Evolutionary conservation across 2,113 vertebrate species (phyloP), one percentile per base, ranked within the genome.

Genomic region (Perca fluviatilis): DNA sequence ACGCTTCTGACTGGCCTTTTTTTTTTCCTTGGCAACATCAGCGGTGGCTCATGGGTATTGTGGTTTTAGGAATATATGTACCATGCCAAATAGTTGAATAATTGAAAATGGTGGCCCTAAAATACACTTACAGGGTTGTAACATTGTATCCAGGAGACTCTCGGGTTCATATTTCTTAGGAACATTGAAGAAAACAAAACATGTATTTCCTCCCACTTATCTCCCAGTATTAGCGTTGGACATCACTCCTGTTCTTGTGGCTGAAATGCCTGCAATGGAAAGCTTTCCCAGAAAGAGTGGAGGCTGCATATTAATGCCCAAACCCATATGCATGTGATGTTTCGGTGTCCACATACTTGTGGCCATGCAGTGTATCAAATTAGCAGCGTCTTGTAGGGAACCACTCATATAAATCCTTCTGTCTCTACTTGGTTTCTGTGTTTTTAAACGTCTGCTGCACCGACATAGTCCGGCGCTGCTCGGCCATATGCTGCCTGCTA

Each of bases 381-480:
- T 19, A 58, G 5, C 56, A 27, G 15, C 3, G 43, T 16, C 53
- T 15, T 16, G 2, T 23, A 36, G 23, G 21, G 8, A 58, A 50
- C 3, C 50, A 15, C 14, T 14, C 7, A 4, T 19, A 54, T 43
- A 19, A 23, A 62, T 56, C 9, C 14, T 47, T 77, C 51, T 47
- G 33, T 66, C 2, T 27, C 5, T 51, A 9, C 30, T 33, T 61
- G 53, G 18, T 50, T 23, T 61, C 11, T 61, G 33, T 77, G 53
- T 46, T 47, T 58, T 53, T 4, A 11, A 12, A 25, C 2, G 15
- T 40, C 57, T 72, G 56, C 63, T 79, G 16, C 62, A 16, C 46
- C 65, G 79, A 83, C 79, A 70, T 40, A 71, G 76, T 62, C 60
- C 80, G 78, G 80, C 5, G 43, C 62, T 25, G 27, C 63, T 53